phyloP scores from a whole-genome alignment of 2,888 invertebrate genomes.

The Venusia cambrica region DNA sequence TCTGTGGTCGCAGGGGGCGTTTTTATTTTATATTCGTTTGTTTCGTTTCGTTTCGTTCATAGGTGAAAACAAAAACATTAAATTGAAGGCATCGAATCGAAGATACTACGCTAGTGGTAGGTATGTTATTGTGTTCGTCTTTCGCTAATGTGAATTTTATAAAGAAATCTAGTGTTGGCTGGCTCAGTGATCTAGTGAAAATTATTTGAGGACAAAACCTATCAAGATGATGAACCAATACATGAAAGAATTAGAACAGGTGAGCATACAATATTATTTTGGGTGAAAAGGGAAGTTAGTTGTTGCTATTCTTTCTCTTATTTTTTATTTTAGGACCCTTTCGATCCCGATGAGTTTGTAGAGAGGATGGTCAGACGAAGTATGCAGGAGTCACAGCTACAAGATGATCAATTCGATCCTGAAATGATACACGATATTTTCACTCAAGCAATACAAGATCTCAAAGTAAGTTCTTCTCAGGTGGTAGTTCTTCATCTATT shows the following conservation, averaged over 20 bases:
- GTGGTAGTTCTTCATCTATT: too few relatives aligned
- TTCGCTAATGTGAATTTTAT: too few relatives aligned
- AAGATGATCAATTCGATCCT: slow-evolving; percentile 88
- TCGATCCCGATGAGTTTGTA: slow-evolving; percentile 98
- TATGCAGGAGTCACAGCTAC: slow-evolving; percentile 87
- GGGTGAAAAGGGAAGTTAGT: too few relatives aligned
- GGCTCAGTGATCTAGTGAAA: too few relatives aligned
- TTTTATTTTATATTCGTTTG: too few relatives aligned
- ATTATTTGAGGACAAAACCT: slow-evolving; percentile 1
- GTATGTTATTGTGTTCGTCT: too few relatives aligned
- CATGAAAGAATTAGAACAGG: slow-evolving; percentile 92
- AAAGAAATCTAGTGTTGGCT: too few relatives aligned
- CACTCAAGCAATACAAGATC: slow-evolving; percentile 93
- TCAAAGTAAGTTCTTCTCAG: slow-evolving; percentile 78
- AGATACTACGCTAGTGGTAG: too few relatives aligned
- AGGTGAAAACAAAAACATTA: too few relatives aligned
- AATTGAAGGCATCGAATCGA: too few relatives aligned
- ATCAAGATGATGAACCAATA: slow-evolving; percentile 92
- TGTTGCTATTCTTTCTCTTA: slow-evolving; percentile 1
- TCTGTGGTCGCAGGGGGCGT: too few relatives aligned
- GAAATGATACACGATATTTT: slow-evolving; percentile 94
- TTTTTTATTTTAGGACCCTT: slow-evolving; percentile 89
- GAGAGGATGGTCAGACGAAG: slow-evolving; percentile 97
- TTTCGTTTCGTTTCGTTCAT: too few relatives aligned
- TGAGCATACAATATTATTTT: slow-evolving; percentile 46